Evolutionary conservation across 1,140 invertebrate genomes (phyloP), one percentile per base, ranked within the genome.

Genomic region (Cotesia typhae): DNA sequence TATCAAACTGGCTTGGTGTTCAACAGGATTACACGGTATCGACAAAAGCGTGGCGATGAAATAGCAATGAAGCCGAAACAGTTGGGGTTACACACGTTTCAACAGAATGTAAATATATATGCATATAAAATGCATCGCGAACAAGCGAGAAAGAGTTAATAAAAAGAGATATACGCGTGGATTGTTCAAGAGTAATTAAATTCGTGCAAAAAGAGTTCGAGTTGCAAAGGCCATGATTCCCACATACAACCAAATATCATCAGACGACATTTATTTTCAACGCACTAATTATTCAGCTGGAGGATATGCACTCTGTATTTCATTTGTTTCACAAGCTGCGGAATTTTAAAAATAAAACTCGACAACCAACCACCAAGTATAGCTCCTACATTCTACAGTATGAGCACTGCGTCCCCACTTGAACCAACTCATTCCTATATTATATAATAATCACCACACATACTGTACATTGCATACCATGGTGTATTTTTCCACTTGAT

Each of bases 181-280:
- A 55, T 14, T 55, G 12, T 55, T n/a, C 53, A 55, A n/a, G 57
- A 17, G 57, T 20, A 67, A 52, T 59, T 17, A 20, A 59, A 20
- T 20, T 10, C 5, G 28, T 28, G 28, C 28, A 28, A 28, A 28
- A 28, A 28, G 28, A 28, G 28, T 28, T 28, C 28, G 57, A 20
- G 57, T 59, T 38, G 53, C 37, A 36, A 59, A 55, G 52, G 37
- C 17, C 57, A 55, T 55, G 41, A 60, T 37, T 57, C 47, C 17
- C 59, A 28, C 53, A 57, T 57, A 20, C 60, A 47, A 52, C 70
- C 79, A 80, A 81, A 81, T 81, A 81, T 80, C 80, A 77, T 67
- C 77, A 75, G 79, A 76, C 80, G 75, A 81, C 79, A 81, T 81
- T 81, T 77, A 81, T 81, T 81, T 81, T 81, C 78, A 77, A 72